Conservation (phyloP, 2,113 vertebrate genomes). For the Osmerus mordax region DNA sequence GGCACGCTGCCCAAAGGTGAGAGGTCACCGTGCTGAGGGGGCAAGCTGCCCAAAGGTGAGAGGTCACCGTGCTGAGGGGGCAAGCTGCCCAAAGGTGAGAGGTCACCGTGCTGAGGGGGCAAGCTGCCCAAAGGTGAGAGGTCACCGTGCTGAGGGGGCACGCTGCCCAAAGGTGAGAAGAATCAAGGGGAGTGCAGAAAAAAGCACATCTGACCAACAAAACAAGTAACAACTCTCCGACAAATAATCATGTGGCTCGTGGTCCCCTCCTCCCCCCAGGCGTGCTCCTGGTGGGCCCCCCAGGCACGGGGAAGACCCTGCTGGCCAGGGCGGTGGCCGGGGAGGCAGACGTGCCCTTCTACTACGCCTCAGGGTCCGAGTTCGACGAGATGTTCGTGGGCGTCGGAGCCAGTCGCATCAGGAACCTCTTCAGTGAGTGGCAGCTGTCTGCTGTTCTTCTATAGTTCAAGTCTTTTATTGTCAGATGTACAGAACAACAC, state of each 20-base stretch:
- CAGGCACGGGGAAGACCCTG: slow-evolving; percentile 95
- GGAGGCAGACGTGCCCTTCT: slow-evolving; percentile 95
- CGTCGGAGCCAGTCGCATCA: slow-evolving; percentile 92
- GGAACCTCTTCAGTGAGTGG: slow-evolving; percentile 90
- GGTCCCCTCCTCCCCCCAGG: slow-evolving; percentile 62
- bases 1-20: slow-evolving; percentile 98
- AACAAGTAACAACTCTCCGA: neutral
- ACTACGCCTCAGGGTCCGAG: slow-evolving; percentile 95
- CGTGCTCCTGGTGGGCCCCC: slow-evolving; percentile 90
- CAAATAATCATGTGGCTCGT: neutral
- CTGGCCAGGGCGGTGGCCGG: slow-evolving; percentile 95
- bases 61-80: slow-evolving; percentile 86
- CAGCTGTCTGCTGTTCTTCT: neutral
- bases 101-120: no score
- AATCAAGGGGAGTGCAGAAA: no score
- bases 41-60: no score
- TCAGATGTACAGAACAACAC: no score
- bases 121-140: no score
- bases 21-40: slow-evolving; percentile 52
- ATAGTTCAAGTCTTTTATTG: neutral
- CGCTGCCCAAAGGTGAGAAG: no score
- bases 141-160: no score
- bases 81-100: no score
- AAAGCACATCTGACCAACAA: no score
- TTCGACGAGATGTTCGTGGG: slow-evolving; percentile 99